Evolutionary conservation across 1,140 invertebrate species (phyloP), one percentile per base, ranked within the genome.

Genomic region (Lordiphosa mommai): DNA sequence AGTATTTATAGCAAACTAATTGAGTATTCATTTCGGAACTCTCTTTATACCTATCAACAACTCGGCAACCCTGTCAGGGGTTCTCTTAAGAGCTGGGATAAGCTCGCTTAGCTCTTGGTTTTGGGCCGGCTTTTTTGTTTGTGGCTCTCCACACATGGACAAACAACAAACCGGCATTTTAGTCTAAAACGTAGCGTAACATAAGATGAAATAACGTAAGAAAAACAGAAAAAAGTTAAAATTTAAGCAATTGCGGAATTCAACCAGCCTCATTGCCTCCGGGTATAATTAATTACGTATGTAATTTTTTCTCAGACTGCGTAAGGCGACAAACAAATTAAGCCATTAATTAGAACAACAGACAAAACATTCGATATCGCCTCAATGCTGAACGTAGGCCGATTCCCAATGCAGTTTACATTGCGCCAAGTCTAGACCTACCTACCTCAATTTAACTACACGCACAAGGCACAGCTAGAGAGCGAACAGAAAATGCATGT

Each of bases 401-500:
- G 66, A 40, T 44, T 61, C 63, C 74, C 76, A 80, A 80, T 80
- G 76, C 76, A 82, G 76, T 76, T 79, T 63, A 80, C 61, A 71
- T 55, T 66, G 58, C 57, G 51, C 41, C 34, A 37, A 53, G 65
- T 63, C 53, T 68, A 64, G 65, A 58, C 53, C 37, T 36, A 33
- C 52, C 68, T 69, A 61, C 73, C 73, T 69, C 73, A 32, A 10
- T 56, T 48, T 50, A 34, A 43, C 51, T 46, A 46, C 70, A 79
- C 76, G 70, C 70, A 79, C 55, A 23, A 47, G 55, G 50, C 57
- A 55, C 10, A 60, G 29, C 7, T n/a, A 27, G 17, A 20, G 10
- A 37, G 32, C 7, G 33, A 37, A 32, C 4, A 44, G 38, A 38
- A 74, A 68, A 82, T 84, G 71, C 66, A 76, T 82, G 76, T 82